Conservation (phyloP, 2,888 invertebrate genomes). For the Melolontha melolontha region DNA sequence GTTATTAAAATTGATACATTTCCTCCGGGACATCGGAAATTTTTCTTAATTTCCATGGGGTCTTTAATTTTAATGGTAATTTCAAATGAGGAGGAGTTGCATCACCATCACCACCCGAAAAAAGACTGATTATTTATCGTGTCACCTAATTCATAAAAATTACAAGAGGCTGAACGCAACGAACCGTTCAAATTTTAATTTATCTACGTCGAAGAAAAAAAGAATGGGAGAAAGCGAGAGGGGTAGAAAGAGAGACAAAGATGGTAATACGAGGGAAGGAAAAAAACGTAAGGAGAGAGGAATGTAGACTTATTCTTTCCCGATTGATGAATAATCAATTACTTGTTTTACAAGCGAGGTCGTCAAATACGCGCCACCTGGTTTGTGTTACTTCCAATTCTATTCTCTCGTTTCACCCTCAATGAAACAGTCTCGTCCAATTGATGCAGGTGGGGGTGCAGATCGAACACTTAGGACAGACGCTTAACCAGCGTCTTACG, state of each 20-base stretch:
- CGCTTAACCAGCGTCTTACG: conserved; percentile 39
- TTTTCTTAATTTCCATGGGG: conserved; percentile 47
- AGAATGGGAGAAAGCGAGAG: conserved; percentile 44
- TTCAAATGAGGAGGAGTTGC: neutral
- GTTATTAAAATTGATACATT: too few species aligned
- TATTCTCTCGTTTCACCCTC: conserved; percentile 59
- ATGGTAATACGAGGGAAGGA: neutral
- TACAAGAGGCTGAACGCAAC: conserved; percentile 58
- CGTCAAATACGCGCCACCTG: conserved; percentile 63
- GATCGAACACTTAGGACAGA: conserved; percentile 46
- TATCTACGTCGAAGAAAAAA: conserved; percentile 56
- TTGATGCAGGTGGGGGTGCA: conserved; percentile 52
- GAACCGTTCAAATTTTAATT: conserved; percentile 65
- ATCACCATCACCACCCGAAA: neutral
- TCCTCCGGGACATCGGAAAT: neutral
- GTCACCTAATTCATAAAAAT: conserved; percentile 58
- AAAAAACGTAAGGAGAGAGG: conserved; percentile 48
- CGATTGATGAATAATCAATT: conserved; percentile 67
- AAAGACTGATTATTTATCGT: conserved; percentile 49
- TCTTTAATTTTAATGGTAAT: conserved; percentile 37
- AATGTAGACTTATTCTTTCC: conserved; percentile 61
- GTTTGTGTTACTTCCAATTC: conserved; percentile 62
- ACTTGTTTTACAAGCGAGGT: conserved; percentile 65
- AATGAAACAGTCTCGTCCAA: conserved; percentile 58
- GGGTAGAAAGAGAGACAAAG: neutral